phyloP scores from a whole-genome alignment of 2,113 vertebrate genomes.

The Pteruthius melanotis region DNA sequence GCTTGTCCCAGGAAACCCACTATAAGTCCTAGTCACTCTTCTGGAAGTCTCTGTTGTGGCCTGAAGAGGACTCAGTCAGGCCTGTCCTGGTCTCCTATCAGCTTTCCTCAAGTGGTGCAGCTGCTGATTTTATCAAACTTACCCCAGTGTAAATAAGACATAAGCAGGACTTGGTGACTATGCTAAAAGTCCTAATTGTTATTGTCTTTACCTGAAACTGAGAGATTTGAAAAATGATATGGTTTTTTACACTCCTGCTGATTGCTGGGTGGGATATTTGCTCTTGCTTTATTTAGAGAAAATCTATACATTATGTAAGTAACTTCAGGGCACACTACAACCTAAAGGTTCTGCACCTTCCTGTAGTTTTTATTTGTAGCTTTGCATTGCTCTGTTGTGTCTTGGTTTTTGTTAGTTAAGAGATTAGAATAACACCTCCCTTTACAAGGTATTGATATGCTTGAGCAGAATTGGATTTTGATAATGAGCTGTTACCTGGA shows the following conservation, averaged over 20 bases:
- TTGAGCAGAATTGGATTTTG: background rate
- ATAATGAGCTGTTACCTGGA: background rate
- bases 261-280: background rate
- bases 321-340: background rate
- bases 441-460: background rate
- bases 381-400: background rate
- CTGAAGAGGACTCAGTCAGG: background rate
- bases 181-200: background rate
- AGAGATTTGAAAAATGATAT: background rate
- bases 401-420: background rate
- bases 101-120: background rate
- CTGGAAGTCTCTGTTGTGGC: background rate
- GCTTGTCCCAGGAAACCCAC: background rate
- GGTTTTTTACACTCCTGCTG: background rate
- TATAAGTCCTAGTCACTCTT: background rate
- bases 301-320: background rate
- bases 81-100: background rate
- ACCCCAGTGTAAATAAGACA: background rate
- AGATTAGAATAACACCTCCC: background rate
- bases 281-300: background rate
- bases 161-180: background rate
- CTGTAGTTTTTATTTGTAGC: background rate
- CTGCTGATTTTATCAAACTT: background rate
- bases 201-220: background rate
- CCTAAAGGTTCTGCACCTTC: background rate